These are phyloP conservation scores for Phenganax stokvisi DNA, from an alignment of 92 coral and sea anemone genomes.

Conservation along the genomic window DNA sequence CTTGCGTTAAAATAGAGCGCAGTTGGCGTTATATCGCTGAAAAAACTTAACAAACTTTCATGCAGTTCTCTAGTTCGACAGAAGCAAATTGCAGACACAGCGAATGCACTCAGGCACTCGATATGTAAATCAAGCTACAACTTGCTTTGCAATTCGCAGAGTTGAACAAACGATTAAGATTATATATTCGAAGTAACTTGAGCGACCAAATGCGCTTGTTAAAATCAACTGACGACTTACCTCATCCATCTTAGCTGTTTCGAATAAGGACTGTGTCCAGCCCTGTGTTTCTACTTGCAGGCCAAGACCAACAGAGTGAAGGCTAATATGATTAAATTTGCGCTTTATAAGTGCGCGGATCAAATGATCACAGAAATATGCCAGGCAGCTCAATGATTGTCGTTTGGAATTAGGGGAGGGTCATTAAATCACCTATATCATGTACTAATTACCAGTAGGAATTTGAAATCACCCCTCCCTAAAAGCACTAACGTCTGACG, in stretches of 20 bases:
- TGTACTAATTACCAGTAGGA: background rate
- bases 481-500: background rate
- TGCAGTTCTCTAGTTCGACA: background rate
- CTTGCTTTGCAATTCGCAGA: slow-evolving; percentile 7
- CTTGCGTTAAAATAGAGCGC: background rate
- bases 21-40: background rate
- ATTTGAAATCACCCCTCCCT: slow-evolving; percentile 38
- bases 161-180: background rate
- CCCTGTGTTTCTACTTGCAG: background rate
- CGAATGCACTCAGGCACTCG: background rate
- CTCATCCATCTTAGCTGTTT: slow-evolving; percentile 11
- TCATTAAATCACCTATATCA: background rate
- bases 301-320: background rate
- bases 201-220: background rate
- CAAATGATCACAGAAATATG: slow-evolving; percentile 9
- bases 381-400: slow-evolving; percentile 6
- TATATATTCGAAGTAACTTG: background rate
- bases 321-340: slow-evolving; percentile 19
- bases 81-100: background rate
- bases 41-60: background rate
- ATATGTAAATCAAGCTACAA: background rate
- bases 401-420: slow-evolving; percentile 26
- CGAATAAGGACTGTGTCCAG: background rate
- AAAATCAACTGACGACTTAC: background rate
- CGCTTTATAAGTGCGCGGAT: background rate